Evolutionary conservation across 2,888 invertebrate species (phyloP), one percentile per base, ranked within the genome.

Genomic region (Busseola fusca): DNA sequence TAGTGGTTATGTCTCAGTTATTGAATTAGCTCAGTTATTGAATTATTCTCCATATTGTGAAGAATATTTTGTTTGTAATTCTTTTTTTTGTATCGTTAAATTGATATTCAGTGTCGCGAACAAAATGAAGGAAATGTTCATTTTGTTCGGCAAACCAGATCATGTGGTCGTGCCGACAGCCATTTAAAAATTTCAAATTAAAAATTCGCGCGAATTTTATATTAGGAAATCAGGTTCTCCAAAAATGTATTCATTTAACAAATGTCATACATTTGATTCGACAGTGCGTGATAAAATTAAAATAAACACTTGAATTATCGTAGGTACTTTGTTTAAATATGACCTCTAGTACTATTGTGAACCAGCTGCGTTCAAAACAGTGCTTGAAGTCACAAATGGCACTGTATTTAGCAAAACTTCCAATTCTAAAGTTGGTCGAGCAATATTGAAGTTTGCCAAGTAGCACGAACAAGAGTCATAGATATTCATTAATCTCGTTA

Each of bases 401-500:
- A 76, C 72, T 77, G 79, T 78, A 81, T 85, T 84, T 81, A 78
- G 71, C 72, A 80, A 83, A 85, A 88, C 82, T 86, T 84, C 64
- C 59, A 72, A 78, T 83, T 84, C 76, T 82, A 82, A 82, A 82
- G 82, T 82, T 81, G 66, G 63, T 76, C 69, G 78, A 76, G 80
- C 84, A 84, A 85, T 87, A 88, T 88, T 87, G 83, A 86, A 87
- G 83, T 85, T 85, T 80, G 80, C 81, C 62, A 80, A 82, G 79
- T 79, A 87, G 85, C 80, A 88, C 87, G 86, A 81, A 87, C 88
- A 89, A 89, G 86, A 89, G 86, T 86, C 89, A 88, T 91, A 91
- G 88, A 91, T 91, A 91, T 91, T 90, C 91, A 91, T 91, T 92
- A 91, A 89, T 90, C 87, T 88, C 82, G 78, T 80, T 87, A 87